Conservation (phyloP, 2,113 vertebrate genomes). For the Oryzias woworae region DNA sequence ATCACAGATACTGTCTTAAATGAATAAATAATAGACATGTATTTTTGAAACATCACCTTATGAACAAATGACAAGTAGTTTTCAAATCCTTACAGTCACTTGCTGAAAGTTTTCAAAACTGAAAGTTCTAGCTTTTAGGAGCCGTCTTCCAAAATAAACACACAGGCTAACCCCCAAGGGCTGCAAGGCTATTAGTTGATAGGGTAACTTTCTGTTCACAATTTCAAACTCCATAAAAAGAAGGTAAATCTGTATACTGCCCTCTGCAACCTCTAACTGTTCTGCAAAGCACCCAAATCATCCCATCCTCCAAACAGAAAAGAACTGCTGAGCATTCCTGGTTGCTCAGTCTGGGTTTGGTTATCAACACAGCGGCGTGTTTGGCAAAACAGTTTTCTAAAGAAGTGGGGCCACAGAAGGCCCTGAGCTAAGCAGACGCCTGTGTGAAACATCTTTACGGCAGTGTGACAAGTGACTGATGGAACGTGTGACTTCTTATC, state of each 20-base stretch:
- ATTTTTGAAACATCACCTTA: no score
- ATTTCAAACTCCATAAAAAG: slow-evolving; percentile 60
- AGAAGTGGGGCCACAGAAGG: slow-evolving; percentile 7
- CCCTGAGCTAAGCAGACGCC: slow-evolving; percentile 31
- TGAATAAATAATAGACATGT: no score
- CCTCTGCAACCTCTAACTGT: slow-evolving; percentile 11
- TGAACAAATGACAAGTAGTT: neutral
- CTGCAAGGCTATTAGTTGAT: slow-evolving; percentile 47
- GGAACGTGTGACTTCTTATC: slow-evolving; percentile 17
- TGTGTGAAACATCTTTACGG: slow-evolving; percentile 21
- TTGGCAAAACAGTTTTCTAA: slow-evolving; percentile 23
- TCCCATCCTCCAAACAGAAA: slow-evolving; percentile 21
- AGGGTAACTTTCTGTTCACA: slow-evolving; percentile 52
- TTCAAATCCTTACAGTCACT: slow-evolving; percentile 14
- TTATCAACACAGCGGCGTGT: slow-evolving; percentile 10
- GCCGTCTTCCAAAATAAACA: slow-evolving; percentile 55
- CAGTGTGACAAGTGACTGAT: slow-evolving; percentile 24
- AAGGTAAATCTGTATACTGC: slow-evolving; percentile 29
- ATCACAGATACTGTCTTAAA: no score
- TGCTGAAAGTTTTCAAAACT: slow-evolving; percentile 38
- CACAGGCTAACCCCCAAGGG: slow-evolving; percentile 38
- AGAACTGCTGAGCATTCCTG: slow-evolving; percentile 13
- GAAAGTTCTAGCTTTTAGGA: slow-evolving; percentile 26
- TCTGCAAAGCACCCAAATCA: slow-evolving; percentile 23
- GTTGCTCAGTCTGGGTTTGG: slow-evolving; percentile 13